phyloP scores from a whole-genome alignment of 2,113 vertebrate genomes.

The Leiothrix lutea region DNA sequence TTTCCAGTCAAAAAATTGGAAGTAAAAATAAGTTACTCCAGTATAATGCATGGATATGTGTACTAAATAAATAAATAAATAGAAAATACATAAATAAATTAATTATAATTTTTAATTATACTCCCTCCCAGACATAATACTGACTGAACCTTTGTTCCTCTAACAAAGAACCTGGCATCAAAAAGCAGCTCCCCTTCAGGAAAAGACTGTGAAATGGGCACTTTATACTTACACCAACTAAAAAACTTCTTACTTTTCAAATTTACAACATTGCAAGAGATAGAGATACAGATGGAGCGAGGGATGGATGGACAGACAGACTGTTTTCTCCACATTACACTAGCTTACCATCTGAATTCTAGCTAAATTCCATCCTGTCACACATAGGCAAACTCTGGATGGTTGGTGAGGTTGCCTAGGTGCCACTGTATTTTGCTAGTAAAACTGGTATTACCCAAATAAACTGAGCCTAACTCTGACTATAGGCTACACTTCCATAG shows the following conservation, averaged over 20 bases:
- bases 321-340: not conserved
- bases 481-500: not conserved
- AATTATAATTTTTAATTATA: not conserved
- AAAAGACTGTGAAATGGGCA: not conserved
- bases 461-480: not conserved
- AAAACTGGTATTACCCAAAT: not conserved
- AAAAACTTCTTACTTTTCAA: not conserved
- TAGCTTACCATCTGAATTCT: not conserved
- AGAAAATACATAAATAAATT: not conserved
- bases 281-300: not conserved
- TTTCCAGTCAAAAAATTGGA: not conserved
- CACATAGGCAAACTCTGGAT: not conserved
- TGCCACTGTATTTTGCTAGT: not conserved
- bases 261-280: not conserved
- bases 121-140: not conserved
- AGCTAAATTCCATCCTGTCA: not conserved
- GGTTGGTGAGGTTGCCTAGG: not conserved
- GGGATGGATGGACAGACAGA: fast-evolving
- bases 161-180: not conserved
- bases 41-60: not conserved
- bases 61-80: not conserved
- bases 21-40: not conserved
- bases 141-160: not conserved
- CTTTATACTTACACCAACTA: not conserved
- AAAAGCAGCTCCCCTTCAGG: not conserved